phyloP scores from a whole-genome alignment of 2,888 invertebrate genomes.

The Andrena fulva region DNA sequence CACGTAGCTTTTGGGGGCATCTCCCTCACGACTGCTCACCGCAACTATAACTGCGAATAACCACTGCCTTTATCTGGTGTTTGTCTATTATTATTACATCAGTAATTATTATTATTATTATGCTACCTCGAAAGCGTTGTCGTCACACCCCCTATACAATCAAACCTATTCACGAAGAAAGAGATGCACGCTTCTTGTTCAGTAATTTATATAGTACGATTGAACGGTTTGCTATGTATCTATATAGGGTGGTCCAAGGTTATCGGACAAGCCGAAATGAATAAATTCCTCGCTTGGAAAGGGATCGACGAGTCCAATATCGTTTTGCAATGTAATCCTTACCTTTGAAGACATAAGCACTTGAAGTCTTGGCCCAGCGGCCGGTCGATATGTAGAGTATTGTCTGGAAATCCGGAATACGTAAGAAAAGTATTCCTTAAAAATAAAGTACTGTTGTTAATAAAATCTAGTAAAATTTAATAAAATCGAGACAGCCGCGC shows the following conservation, averaged over 20 bases:
- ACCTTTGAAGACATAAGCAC: too few relatives aligned
- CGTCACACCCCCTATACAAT: constrained; percentile 60
- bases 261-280: not conserved
- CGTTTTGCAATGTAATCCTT: not conserved
- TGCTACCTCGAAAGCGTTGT: constrained; percentile 73
- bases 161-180: constrained; percentile 68
- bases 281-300: not conserved
- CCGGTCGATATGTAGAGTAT: too few relatives aligned
- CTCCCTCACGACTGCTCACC: constrained; percentile 85
- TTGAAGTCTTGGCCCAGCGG: too few relatives aligned
- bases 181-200: constrained; percentile 73
- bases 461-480: too few relatives aligned
- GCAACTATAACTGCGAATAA: constrained; percentile 85
- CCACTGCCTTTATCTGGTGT: constrained; percentile 85
- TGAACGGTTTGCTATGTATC: constrained; percentile 62
- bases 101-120: constrained; percentile 76
- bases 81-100: constrained; percentile 82
- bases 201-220: constrained; percentile 62
- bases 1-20: constrained; percentile 85
- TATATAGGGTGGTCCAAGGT: constrained; percentile 13
- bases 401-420: too few relatives aligned
- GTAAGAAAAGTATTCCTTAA: too few relatives aligned
- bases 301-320: not conserved
- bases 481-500: too few relatives aligned
- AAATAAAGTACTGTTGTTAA: too few relatives aligned